A percentile compares a stretch with the other conserved stretches of the same genome.
Evolutionary conservation across 2,888 invertebrate genomes (phyloP).

Genomic region (Apantesis nais): DNA sequence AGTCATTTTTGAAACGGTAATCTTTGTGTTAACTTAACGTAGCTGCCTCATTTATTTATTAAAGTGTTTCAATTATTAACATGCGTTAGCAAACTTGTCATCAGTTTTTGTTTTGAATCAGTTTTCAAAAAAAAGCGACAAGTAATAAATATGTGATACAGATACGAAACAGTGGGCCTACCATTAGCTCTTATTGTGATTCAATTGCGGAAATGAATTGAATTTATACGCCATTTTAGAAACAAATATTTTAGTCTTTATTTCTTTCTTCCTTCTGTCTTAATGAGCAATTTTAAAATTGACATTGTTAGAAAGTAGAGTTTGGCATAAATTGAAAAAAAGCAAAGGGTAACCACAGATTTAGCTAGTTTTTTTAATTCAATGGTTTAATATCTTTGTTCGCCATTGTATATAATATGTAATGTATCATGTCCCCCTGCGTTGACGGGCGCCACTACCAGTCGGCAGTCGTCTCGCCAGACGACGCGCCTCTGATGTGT

Average conservation of each 20-base stretch:
- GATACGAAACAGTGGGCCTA: no score
- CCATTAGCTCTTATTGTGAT: no score
- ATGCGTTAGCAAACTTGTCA: neutral
- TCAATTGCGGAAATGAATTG: no score
- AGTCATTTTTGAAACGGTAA: neutral
- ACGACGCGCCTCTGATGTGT: constrained; percentile 65
- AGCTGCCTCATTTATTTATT: neutral
- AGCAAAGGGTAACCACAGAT: neutral
- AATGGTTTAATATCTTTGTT: neutral
- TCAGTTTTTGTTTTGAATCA: neutral
- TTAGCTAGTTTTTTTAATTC: neutral
- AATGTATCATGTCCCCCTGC: constrained; percentile 45
- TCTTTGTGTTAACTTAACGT: neutral
- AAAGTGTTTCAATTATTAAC: no score
- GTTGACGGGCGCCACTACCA: constrained; percentile 48
- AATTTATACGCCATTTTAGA: no score
- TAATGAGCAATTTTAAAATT: neutral
- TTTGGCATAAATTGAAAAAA: neutral
- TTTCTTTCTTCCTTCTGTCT: no score
- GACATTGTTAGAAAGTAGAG: neutral
- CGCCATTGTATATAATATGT: constrained; percentile 26
- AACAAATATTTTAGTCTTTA: no score
- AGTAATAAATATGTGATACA: no score
- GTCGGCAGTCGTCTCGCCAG: constrained; percentile 56
- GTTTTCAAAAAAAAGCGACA: neutral